Conservation (phyloP, 2,888 invertebrate species). For the Watsonalla cultraria region DNA sequence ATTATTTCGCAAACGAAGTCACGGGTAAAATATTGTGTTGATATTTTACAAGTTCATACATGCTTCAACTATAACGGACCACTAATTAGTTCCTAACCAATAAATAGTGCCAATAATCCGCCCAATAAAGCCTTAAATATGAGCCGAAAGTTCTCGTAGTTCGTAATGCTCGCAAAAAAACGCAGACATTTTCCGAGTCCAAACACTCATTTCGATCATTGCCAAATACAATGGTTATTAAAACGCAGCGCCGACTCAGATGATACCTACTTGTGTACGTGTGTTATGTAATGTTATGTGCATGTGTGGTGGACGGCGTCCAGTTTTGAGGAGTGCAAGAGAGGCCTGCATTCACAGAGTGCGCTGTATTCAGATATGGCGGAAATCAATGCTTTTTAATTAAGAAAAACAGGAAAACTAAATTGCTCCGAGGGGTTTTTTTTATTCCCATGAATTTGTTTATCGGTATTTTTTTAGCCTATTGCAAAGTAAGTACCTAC, state of each 20-base stretch:
- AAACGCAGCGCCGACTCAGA: constrained; percentile 62
- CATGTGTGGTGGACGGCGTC: constrained; percentile 62
- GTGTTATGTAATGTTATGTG: constrained; percentile 14
- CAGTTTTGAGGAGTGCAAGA: constrained; percentile 63
- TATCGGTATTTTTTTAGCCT: background rate
- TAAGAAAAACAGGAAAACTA: background rate
- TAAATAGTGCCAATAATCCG: background rate
- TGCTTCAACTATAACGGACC: too few species aligned
- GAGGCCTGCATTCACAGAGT: constrained; percentile 40
- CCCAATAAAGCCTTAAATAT: constrained; percentile 12
- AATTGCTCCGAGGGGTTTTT: background rate
- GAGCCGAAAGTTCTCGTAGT: constrained; percentile 30
- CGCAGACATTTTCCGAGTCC: constrained; percentile 53
- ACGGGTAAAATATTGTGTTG: too few species aligned
- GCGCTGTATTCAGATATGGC: background rate
- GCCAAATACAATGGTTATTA: constrained; percentile 79
- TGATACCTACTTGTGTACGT: constrained; percentile 39
- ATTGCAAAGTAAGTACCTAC: too few species aligned
- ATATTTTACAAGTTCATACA: too few species aligned
- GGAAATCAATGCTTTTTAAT: background rate
- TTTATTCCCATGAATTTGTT: background rate
- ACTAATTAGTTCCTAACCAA: background rate
- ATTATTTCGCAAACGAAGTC: too few species aligned
- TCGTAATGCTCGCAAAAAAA: constrained; percentile 41
- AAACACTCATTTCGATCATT: constrained; percentile 71